These are phyloP conservation scores for Oppia nitens DNA, from an alignment of 1,140 invertebrate genomes.

Conservation along the genomic window DNA sequence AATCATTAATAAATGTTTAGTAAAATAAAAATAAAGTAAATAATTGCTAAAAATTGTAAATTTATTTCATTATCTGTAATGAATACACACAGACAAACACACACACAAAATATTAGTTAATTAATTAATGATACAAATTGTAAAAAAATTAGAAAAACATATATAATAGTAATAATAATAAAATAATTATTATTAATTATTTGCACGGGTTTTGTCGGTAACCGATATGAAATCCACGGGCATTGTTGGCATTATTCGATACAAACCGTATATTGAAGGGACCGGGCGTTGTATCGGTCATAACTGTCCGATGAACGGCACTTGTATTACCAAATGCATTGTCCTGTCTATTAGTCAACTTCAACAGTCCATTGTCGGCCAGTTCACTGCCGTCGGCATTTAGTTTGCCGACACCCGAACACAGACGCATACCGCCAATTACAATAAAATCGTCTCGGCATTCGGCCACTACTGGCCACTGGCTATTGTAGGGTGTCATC, in stretches of 20 bases:
- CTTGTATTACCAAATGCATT: conserved; percentile 7
- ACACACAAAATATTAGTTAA: too few relatives aligned
- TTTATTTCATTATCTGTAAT: too few relatives aligned
- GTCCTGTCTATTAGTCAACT: neutral
- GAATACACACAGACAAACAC: too few relatives aligned
- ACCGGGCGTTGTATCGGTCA: conserved; percentile 21
- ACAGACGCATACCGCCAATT: conserved; percentile 20
- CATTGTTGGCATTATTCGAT: conserved; percentile 20
- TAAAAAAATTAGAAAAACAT: neutral
- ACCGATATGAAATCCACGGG: conserved; percentile 21
- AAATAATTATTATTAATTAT: too few relatives aligned
- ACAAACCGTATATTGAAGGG: conserved; percentile 23
- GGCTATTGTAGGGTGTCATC: neutral
- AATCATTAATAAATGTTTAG: too few relatives aligned
- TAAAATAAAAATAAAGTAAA: too few relatives aligned
- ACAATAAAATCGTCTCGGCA: conserved; percentile 22
- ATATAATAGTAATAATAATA: too few relatives aligned
- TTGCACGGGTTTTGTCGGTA: conserved; percentile 23
- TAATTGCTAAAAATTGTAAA: too few relatives aligned
- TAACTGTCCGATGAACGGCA: conserved; percentile 4
- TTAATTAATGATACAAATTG: too few relatives aligned
- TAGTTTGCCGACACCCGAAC: conserved; percentile 9
- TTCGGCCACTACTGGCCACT: conserved; percentile 12
- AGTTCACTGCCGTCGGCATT: neutral
- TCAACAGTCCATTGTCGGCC: neutral